Conservation (phyloP, 1,140 invertebrate species). For the Drosophila sturtevanti region DNA sequence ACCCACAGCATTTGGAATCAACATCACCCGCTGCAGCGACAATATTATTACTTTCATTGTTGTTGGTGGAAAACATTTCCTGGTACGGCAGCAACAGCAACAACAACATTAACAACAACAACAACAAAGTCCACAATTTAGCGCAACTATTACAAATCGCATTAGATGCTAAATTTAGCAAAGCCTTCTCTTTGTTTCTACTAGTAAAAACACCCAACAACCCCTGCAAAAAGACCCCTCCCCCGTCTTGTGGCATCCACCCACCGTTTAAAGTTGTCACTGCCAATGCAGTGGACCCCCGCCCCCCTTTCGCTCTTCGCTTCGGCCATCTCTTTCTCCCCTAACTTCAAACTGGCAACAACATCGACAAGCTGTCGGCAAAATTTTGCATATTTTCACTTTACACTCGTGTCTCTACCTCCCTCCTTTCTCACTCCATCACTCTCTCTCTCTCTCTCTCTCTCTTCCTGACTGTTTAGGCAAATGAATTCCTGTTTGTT, state of each 20-base stretch:
- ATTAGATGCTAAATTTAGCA: conserved; percentile 78
- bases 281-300: no score
- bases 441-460: no score
- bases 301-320: neutral
- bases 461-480: no score
- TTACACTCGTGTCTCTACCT: no score
- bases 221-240: no score
- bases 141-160: conserved; percentile 78
- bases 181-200: conserved; percentile 19
- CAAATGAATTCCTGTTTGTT: conserved; percentile 8
- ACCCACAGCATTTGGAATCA: conserved; percentile 24
- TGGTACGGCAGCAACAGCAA: conserved; percentile 59
- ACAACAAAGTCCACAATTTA: conserved; percentile 64
- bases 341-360: neutral
- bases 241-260: neutral
- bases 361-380: conserved; percentile 44
- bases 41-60: conserved; percentile 70
- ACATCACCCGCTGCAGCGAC: conserved; percentile 58
- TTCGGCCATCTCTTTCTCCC: no score
- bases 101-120: conserved; percentile 30
- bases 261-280: no score
- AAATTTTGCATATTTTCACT: conserved; percentile 51
- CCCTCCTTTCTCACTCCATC: no score
- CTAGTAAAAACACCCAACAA: no score
- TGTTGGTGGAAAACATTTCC: conserved; percentile 69